A percentile compares a stretch with the other conserved stretches of the same genome.
Conservation (phyloP, 2,113 vertebrate genomes). For the Dasyurus viverrinus region DNA sequence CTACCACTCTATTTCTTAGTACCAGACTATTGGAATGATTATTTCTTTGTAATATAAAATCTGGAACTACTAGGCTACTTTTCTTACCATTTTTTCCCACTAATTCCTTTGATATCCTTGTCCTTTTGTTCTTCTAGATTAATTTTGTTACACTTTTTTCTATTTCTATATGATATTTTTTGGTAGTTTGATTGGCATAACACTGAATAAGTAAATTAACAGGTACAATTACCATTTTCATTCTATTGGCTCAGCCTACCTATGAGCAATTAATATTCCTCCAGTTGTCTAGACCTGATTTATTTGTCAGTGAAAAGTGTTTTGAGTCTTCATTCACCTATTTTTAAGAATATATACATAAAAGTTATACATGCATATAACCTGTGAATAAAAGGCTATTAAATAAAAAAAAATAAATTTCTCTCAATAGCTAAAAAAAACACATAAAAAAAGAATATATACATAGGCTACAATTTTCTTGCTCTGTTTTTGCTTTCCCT, state of each 20-base stretch:
- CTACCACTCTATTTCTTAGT: not conserved
- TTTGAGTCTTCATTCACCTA: not conserved
- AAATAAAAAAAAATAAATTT: no score
- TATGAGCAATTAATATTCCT: not conserved
- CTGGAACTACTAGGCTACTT: not conserved
- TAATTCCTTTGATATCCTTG: not conserved
- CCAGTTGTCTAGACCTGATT: not conserved
- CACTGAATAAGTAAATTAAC: not conserved
- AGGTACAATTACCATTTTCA: not conserved
- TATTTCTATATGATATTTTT: not conserved
- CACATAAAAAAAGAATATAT: no score
- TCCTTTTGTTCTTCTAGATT: not conserved
- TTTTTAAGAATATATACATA: not conserved
- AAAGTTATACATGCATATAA: no score
- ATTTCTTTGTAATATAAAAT: not conserved
- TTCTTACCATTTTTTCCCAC: not conserved
- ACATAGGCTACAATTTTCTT: not conserved
- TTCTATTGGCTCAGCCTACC: not conserved
- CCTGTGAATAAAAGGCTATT: no score
- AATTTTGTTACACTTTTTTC: not conserved
- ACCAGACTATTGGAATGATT: not conserved
- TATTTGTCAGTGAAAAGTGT: not conserved
- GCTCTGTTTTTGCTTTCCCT: not conserved
- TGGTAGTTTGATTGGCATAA: not conserved
- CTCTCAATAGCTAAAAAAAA: no score